phyloP scores from a whole-genome alignment of 2,113 vertebrate species.

The Scopus umbretta region DNA sequence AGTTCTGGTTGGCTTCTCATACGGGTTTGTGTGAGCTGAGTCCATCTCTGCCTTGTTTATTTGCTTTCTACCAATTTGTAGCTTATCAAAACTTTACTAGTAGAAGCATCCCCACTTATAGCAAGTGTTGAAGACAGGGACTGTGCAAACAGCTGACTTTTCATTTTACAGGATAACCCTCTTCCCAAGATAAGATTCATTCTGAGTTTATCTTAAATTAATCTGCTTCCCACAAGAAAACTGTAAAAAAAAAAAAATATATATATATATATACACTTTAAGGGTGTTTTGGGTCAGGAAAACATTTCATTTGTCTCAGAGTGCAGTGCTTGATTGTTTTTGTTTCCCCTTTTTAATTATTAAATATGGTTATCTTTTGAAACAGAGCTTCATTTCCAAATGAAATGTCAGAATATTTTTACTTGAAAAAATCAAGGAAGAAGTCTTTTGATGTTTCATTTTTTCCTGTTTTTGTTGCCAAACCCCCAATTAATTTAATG shows the following conservation, averaged over 20 bases:
- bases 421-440: neutral
- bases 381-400: neutral
- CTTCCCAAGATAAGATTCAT: neutral
- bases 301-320: neutral
- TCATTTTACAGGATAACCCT: neutral
- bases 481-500: neutral
- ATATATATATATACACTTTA: neutral
- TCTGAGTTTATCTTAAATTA: neutral
- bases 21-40: neutral
- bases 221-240: neutral
- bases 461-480: neutral
- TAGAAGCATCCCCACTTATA: neutral
- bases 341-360: neutral
- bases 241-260: too few species aligned
- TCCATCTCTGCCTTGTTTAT: neutral
- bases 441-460: neutral
- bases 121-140: rapidly evolving
- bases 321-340: neutral
- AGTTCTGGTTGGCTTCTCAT: neutral
- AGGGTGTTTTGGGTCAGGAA: neutral
- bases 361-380: neutral
- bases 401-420: neutral
- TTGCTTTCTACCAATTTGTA: neutral
- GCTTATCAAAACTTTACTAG: neutral
- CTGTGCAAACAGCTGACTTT: neutral